Conservation (phyloP, 2,888 invertebrate species). For the Tupiocoris notatus region DNA sequence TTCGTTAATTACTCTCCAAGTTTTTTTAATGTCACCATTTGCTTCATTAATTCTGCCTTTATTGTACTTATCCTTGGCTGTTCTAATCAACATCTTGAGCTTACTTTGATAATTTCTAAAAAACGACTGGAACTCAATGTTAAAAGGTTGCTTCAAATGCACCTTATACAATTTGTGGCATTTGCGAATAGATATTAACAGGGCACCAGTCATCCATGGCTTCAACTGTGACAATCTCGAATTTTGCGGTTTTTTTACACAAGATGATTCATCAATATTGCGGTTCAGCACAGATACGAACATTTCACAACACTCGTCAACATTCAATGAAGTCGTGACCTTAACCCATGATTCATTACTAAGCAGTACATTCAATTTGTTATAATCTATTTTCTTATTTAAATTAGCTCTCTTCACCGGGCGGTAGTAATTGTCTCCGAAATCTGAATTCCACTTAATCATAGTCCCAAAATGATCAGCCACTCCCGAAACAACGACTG, state of each 20-base stretch:
- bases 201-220: not conserved
- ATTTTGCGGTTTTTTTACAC: not conserved
- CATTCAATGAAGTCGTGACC: not conserved
- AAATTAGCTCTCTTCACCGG: not conserved
- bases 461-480: not conserved
- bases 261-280: not conserved
- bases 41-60: not conserved
- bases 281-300: not conserved
- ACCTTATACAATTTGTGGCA: not conserved
- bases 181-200: not conserved
- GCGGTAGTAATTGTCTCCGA: not conserved
- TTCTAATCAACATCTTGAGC: not conserved
- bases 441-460: not conserved
- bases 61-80: not conserved
- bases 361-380: not conserved
- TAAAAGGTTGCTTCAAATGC: not conserved
- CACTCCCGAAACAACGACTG: not conserved
- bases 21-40: not conserved
- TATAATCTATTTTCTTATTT: not conserved
- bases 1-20: not conserved
- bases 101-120: not conserved
- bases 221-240: not conserved
- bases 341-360: not conserved
- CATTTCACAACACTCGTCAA: not conserved
- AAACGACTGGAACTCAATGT: not conserved